Evolutionary conservation across 2,113 vertebrate species (phyloP), one percentile per base, ranked within the genome.

Genomic region (Pluvialis apricaria): DNA sequence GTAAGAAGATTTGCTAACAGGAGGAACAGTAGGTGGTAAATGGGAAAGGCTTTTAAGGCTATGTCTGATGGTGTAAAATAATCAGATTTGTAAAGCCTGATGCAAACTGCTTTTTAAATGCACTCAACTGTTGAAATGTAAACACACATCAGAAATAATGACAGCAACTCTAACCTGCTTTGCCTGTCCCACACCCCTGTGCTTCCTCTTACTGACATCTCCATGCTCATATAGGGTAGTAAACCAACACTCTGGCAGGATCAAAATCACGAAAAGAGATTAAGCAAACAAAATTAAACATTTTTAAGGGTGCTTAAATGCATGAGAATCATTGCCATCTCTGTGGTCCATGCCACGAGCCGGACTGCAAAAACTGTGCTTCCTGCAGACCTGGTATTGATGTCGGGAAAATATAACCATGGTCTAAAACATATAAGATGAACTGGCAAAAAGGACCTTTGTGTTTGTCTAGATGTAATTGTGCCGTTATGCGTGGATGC

Each of bases 401-500:
- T 31, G 16, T 17, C 25, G 25, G 29, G 19, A 3, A 38, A 54
- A 31, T 2, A 1, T 6, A 57, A 16, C 0, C 0, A 1, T 9
- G 28, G 17, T 21, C 25, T 82, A 13, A 60, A 88, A 13, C 13
- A 9, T 6, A 3, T 1, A 9, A n/a, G 29, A 24, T 13, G 31
- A 75, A 7, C 55, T 19, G 34, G 24, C n/a, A 47, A 13, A 78
- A 38, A 34, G 38, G 15, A 60, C 15, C 45, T 51, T 76, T 26
- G 9, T 0, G 0, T 25, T 52, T 44, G 47, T 15, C 36, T 3
- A 5, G 51, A 5, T 76, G 70, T 4, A 22, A 6, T 14, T 65
- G 58, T 5, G 47, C 28, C 0, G 0, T 26, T 52, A 1, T 8
- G 1, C 4, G 0, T 2, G 38, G 42, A 57, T 54, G 55, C 34